phyloP scores from a whole-genome alignment of 2,888 invertebrate genomes.

The Tiliacea aurago region DNA sequence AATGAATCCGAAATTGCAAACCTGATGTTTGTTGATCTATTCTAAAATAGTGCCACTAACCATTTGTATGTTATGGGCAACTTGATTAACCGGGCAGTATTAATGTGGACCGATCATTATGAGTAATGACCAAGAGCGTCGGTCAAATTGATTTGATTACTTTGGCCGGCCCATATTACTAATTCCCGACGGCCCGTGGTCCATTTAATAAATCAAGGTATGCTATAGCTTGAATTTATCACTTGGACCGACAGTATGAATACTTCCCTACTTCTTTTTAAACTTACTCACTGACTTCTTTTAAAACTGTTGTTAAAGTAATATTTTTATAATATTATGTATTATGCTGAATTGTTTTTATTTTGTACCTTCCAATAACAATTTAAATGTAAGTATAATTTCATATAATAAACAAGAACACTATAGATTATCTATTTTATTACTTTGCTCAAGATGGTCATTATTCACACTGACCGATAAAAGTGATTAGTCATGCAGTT shows the following conservation, averaged over 20 bases:
- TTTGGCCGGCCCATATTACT: not conserved
- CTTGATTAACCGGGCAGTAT: not conserved
- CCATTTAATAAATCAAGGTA: constrained; percentile 1
- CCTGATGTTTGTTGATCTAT: not conserved
- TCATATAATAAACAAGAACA: not conserved
- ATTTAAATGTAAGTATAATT: not conserved
- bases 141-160: not conserved
- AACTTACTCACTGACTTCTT: too few relatives aligned
- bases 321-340: too few relatives aligned
- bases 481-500: not conserved
- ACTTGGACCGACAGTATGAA: not conserved
- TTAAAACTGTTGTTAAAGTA: too few relatives aligned
- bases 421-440: not conserved
- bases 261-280: too few relatives aligned
- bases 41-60: not conserved
- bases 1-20: constrained; percentile 9
- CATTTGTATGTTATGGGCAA: not conserved
- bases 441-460: not conserved
- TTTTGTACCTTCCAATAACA: too few relatives aligned
- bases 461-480: not conserved
- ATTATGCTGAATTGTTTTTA: too few relatives aligned
- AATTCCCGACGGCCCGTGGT: not conserved
- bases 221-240: constrained; percentile 4
- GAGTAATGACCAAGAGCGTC: not conserved
- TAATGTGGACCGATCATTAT: not conserved